Evolutionary conservation across 2,113 vertebrate species (phyloP), one percentile per base, ranked within the genome.

Genomic region (Vulpes ferrilata): DNA sequence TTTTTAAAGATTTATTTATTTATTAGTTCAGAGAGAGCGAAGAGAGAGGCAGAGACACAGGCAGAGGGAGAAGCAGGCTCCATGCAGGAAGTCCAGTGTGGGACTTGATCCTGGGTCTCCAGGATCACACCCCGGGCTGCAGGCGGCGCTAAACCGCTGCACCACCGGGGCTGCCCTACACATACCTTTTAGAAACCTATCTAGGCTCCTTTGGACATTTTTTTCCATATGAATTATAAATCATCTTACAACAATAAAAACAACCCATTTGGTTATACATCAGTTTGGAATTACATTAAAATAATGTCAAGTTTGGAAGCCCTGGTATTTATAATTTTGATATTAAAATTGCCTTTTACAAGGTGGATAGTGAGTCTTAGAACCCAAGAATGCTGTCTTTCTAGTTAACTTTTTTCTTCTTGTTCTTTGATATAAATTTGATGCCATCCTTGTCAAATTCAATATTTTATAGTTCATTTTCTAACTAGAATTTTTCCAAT

Each of bases 321-420:
- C 20, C 53, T 60, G 7, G 30, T 96, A 25, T 53, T 96, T 96
- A n/a, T 69, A 83, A 69, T 89, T 88, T 93, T 53, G 23, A 32
- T 55, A 60, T 67, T 83, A 74, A 48, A 76, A 96, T 69, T 84
- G 12, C 16, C 59, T 76, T 15, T 60, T 76, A 20, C 1, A 57
- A 57, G 11, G 32, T 90, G 32, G 10, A 15, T 35, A 23, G 27
- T 90, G 12, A 15, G 32, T 59, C 30, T 88, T 67, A 15, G 23
- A 88, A 65, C 10, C 10, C 10, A 88, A 88, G 12, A 73, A 74
- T 15, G 0, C 55, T 84, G 57, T 27, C 7, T 57, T 95, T 84
- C 20, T 1, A 35, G 51, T 76, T 67, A 60, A 74, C 25, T 76
- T 65, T 11, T 59, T 81, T 86, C 13, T 60, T 79, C 0, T 30